These are phyloP conservation scores for Malurus leucopterus DNA, from an alignment of 2,797 vertebrate genomes.

Conservation along the genomic window DNA sequence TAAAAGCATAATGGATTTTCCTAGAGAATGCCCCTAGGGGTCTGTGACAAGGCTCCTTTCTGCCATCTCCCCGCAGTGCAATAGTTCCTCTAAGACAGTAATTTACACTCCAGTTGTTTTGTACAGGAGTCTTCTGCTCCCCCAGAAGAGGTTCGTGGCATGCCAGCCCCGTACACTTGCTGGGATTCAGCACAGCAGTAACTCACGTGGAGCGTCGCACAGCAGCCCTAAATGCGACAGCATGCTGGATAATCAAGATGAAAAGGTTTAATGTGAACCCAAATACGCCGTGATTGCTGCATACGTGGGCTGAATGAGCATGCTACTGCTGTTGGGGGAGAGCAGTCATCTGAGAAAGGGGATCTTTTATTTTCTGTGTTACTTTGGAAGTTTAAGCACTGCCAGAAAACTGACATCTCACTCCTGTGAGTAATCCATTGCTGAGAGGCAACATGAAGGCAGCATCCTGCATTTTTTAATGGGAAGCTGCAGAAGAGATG, in stretches of 20 bases:
- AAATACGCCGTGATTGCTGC: not conserved
- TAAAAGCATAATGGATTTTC: not conserved
- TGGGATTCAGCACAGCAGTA: not conserved
- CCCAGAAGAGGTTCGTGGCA: not conserved
- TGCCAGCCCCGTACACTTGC: not conserved
- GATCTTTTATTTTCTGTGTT: constrained; percentile 19
- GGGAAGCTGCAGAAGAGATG: not conserved
- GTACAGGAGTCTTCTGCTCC: not conserved
- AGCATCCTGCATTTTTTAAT: not conserved
- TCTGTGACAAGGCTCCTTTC: not conserved
- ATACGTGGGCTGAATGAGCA: not conserved
- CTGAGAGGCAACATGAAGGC: not conserved
- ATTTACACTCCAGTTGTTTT: not conserved
- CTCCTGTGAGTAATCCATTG: not conserved
- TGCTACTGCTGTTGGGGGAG: not conserved
- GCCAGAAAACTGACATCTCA: constrained; percentile 4
- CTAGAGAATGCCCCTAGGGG: not conserved
- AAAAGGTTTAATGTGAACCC: constrained; percentile 37
- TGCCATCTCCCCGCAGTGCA: not conserved
- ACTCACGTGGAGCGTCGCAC: not conserved
- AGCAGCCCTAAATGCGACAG: not conserved
- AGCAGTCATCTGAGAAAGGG: not conserved
- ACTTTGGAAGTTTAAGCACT: not conserved
- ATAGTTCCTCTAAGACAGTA: not conserved
- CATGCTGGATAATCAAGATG: constrained; percentile 23